Conservation (phyloP, 35 echinoderm and acorn worm species). For the Ophioderma brevispina region DNA sequence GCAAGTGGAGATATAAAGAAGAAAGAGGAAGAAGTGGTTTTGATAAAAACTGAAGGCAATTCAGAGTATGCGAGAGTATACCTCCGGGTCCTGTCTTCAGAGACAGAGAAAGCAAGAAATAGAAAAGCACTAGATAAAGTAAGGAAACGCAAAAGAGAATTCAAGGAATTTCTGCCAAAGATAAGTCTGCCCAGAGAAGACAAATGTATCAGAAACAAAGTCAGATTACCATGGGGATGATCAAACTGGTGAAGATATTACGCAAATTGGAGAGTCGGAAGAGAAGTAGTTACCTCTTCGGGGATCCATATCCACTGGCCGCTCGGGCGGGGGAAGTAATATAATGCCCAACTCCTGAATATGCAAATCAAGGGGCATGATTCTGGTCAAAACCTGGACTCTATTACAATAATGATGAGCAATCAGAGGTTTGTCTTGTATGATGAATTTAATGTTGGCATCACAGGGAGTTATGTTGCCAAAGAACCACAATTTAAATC, state of each 20-base stretch:
- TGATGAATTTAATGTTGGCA: neutral
- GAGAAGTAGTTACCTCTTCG: neutral
- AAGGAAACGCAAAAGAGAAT: neutral
- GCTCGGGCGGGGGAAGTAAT: neutral
- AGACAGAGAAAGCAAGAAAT: neutral
- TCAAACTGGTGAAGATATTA: too few relatives aligned
- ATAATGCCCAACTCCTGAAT: neutral
- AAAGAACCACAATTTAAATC: too few relatives aligned
- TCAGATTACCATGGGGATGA: too few relatives aligned
- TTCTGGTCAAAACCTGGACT: neutral
- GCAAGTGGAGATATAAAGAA: neutral
- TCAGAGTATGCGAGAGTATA: neutral
- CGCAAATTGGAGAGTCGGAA: neutral
- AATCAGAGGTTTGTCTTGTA: neutral
- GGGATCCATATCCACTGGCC: neutral
- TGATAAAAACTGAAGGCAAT: neutral
- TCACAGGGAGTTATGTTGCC: too few relatives aligned
- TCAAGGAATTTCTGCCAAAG: neutral
- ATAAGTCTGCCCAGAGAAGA: too few relatives aligned
- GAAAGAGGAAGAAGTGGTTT: neutral
- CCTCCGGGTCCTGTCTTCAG: neutral
- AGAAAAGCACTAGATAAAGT: neutral
- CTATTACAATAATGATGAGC: neutral
- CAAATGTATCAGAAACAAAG: too few relatives aligned
- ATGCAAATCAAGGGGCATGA: neutral